Conservation (phyloP, 1,140 invertebrate genomes). For the Zeugodacus cucurbitae region DNA sequence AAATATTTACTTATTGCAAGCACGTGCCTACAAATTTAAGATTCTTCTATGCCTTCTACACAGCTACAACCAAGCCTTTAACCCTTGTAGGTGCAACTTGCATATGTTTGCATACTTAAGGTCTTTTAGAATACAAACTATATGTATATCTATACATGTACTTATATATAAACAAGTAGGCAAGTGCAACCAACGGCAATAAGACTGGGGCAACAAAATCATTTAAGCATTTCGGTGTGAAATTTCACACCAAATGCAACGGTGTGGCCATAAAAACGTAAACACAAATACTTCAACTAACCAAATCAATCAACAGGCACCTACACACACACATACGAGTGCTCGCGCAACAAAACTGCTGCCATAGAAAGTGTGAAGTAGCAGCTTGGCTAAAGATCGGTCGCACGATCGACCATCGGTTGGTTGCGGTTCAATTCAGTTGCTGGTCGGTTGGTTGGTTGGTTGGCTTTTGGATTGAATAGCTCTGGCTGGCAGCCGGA, state of each 20-base stretch:
- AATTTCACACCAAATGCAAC: slow-evolving; percentile 64
- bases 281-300: slow-evolving; percentile 47
- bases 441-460: not conserved
- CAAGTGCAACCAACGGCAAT: not conserved
- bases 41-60: no score
- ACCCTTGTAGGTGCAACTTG: no score
- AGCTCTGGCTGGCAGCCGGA: not conserved
- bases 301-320: slow-evolving; percentile 43
- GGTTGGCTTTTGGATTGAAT: not conserved
- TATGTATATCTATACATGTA: not conserved
- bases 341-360: not conserved
- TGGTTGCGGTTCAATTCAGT: slow-evolving; percentile 35
- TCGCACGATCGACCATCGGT: slow-evolving; percentile 28
- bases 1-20: no score
- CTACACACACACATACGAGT: not conserved
- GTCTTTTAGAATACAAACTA: no score
- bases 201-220: slow-evolving; percentile 37
- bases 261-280: slow-evolving; percentile 41
- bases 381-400: slow-evolving; percentile 37
- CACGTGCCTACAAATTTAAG: no score
- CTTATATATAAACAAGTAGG: not conserved
- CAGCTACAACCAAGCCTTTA: no score
- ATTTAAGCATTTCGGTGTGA: slow-evolving; percentile 65
- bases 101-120: no score
- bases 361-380: slow-evolving; percentile 34